These are phyloP conservation scores for Xestobium rufovillosum DNA, from an alignment of 2,888 invertebrate genomes.

Conservation along the genomic window DNA sequence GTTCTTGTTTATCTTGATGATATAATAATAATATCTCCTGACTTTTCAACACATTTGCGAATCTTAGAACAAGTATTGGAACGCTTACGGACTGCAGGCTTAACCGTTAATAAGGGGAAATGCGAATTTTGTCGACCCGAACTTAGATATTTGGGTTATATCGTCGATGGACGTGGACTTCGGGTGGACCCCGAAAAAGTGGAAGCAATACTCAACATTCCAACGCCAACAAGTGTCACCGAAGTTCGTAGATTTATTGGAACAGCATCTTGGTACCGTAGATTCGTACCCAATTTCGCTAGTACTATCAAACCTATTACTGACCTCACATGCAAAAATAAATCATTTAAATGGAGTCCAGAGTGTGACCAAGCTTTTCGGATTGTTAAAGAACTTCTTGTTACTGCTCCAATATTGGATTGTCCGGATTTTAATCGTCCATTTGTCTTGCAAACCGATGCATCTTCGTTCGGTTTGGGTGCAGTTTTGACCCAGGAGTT, in stretches of 20 bases:
- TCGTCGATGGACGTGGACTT: no score
- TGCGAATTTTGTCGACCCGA: no score
- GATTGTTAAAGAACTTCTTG: constrained; percentile 5
- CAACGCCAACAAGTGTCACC: constrained; percentile 8
- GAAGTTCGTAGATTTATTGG: constrained; percentile 15
- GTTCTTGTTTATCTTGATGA: no score
- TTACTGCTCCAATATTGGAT: constrained; percentile 11
- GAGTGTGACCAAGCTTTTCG: constrained; percentile 6
- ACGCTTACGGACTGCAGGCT: no score
- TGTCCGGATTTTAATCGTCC: constrained; percentile 11
- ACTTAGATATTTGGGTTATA: no score
- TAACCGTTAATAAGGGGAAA: no score
- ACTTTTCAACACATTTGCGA: no score
- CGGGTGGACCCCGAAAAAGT: constrained; percentile 15
- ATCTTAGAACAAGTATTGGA: no score
- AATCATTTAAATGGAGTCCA: no score
- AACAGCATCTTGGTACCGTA: constrained; percentile 15
- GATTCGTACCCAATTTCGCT: constrained; percentile 14
- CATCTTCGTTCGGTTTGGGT: constrained; percentile 8
- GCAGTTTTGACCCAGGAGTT: no score
- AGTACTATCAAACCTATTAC: constrained; percentile 9
- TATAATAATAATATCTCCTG: no score
- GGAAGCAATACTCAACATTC: constrained; percentile 16
- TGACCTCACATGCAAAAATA: constrained; percentile 19
- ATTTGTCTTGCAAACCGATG: constrained; percentile 14